phyloP scores from a whole-genome alignment of 37 sponge, comb jelly and placozoan genomes.

The Lycopodina hypogea region DNA sequence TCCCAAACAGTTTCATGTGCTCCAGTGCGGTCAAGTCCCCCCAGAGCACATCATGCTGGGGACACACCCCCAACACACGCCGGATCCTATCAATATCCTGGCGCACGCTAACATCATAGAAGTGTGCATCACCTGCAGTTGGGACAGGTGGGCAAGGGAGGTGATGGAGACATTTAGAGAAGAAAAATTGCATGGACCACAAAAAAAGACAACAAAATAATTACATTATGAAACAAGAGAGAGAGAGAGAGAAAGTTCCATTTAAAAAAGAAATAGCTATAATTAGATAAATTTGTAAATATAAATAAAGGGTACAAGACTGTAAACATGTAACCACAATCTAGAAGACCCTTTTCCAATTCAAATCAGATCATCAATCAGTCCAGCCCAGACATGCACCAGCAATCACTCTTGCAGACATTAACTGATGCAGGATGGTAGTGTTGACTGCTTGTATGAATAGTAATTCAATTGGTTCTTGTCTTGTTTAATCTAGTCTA shows the following conservation, averaged over 20 bases:
- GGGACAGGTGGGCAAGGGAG: neutral
- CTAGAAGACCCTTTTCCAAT: too few species aligned
- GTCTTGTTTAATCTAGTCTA: too few species aligned
- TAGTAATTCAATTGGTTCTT: too few species aligned
- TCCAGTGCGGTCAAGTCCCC: slow-evolving; percentile 75
- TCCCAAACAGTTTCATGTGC: slow-evolving; percentile 73
- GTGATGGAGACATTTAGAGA: neutral
- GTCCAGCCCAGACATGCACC: too few species aligned
- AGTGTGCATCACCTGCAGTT: slow-evolving; percentile 63
- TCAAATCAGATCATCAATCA: too few species aligned
- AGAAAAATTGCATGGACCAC: neutral
- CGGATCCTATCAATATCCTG: slow-evolving; percentile 64
- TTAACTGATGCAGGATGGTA: too few species aligned
- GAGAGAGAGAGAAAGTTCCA: neutral
- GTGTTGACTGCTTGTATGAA: too few species aligned
- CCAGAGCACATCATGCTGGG: slow-evolving; percentile 83
- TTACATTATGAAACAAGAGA: too few species aligned
- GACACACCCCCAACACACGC: slow-evolving; percentile 82
- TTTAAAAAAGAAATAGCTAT: neutral
- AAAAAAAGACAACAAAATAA: neutral
- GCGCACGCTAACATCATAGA: slow-evolving; percentile 60
- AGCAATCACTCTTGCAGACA: too few species aligned
- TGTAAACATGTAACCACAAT: too few species aligned
- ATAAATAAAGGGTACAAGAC: too few species aligned
- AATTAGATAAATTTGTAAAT: too few species aligned